Conservation (phyloP, 2,888 invertebrate species). For the Drosophila stalkeri region DNA sequence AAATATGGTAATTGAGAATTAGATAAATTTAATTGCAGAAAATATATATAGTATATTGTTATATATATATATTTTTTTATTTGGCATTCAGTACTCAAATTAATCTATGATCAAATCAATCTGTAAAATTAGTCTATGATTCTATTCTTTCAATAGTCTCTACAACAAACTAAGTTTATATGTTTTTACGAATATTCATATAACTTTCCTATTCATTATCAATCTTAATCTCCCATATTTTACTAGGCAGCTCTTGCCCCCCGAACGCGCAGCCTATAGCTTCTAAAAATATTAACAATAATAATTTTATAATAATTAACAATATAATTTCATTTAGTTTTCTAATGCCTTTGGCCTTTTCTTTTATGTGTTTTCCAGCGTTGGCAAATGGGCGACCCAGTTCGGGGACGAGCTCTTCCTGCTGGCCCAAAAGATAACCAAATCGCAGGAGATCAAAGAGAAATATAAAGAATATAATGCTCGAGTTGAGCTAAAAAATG, state of each 20-base stretch:
- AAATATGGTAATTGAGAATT: no score
- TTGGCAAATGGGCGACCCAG: slow-evolving; percentile 91
- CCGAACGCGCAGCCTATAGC: no score
- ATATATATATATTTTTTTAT: no score
- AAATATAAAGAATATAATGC: slow-evolving; percentile 92
- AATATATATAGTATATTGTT: no score
- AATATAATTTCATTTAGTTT: slow-evolving; percentile 5
- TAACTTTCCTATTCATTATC: neutral
- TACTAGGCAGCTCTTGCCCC: neutral
- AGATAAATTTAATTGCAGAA: no score
- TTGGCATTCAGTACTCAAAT: no score
- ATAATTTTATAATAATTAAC: no score
- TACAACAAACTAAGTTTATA: no score
- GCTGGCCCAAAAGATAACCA: slow-evolving; percentile 91
- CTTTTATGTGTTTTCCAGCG: slow-evolving; percentile 86
- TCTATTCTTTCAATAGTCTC: no score
- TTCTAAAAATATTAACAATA: slow-evolving; percentile 1
- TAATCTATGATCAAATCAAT: no score
- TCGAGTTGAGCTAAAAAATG: slow-evolving; percentile 92
- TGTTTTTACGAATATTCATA: no score
- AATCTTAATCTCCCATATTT: neutral
- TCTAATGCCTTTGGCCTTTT: neutral
- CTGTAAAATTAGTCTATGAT: no score
- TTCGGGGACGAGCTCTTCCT: slow-evolving; percentile 93
- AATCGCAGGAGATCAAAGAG: slow-evolving; percentile 91